Evolutionary conservation across 2,888 invertebrate genomes (phyloP).

Genomic region (Eledone cirrhosa): DNA sequence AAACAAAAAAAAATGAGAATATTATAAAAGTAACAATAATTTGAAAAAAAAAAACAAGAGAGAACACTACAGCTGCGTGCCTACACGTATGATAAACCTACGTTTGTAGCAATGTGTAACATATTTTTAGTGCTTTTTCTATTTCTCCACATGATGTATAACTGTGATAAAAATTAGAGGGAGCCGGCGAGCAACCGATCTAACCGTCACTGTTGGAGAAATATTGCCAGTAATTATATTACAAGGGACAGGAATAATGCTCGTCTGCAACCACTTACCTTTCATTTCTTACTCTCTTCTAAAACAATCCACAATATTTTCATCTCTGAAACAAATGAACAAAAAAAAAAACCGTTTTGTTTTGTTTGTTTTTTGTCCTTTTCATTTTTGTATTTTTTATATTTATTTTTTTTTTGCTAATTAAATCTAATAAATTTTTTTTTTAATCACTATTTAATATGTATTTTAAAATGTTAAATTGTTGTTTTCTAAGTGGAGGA

Average conservation of each 20-base stretch:
- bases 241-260: too few species aligned
- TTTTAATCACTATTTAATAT: not conserved
- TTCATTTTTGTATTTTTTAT: not conserved
- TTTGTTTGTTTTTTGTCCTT: not conserved
- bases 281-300: too few species aligned
- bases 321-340: slow-evolving; percentile 18
- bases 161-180: slow-evolving; percentile 18
- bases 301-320: slow-evolving; percentile 8
- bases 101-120: slow-evolving; percentile 23
- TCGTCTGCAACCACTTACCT: too few species aligned
- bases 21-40: too few species aligned
- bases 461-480: not conserved
- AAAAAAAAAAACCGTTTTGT: too few species aligned
- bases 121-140: slow-evolving; percentile 25
- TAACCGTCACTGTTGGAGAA: too few species aligned
- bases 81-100: slow-evolving; percentile 14
- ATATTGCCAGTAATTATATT: too few species aligned
- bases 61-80: not conserved
- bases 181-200: not conserved
- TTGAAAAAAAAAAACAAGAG: too few species aligned
- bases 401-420: not conserved
- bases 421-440: not conserved
- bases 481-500: too few species aligned
- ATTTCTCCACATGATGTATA: slow-evolving; percentile 27
- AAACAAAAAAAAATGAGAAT: too few species aligned